Evolutionary conservation across 2,888 invertebrate genomes (phyloP).

Genomic region (Geotrupes spiniger): DNA sequence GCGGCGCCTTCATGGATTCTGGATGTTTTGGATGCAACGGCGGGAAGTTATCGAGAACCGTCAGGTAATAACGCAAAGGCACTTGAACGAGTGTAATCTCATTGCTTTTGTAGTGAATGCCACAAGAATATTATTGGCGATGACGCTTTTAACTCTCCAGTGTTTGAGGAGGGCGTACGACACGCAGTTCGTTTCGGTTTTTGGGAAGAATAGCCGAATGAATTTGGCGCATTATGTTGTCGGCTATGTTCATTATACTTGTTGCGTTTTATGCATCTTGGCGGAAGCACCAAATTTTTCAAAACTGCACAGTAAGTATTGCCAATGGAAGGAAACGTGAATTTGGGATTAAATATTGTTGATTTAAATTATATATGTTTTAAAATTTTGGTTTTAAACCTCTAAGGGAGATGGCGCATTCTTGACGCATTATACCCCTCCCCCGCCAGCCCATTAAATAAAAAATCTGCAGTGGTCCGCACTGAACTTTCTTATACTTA

Average conservation of each 20-base stretch:
- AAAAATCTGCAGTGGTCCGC: too few species aligned
- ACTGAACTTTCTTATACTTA: too few species aligned
- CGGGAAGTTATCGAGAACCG: conserved; percentile 48
- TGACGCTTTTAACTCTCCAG: conserved; percentile 65
- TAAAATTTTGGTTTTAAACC: too few species aligned
- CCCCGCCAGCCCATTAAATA: too few species aligned
- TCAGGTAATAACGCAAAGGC: conserved; percentile 49
- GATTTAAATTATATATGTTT: too few species aligned
- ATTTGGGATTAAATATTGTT: too few species aligned
- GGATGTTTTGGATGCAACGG: conserved; percentile 51
- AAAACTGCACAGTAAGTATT: conserved; percentile 33
- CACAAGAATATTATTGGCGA: conserved; percentile 59
- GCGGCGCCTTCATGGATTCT: conserved; percentile 43
- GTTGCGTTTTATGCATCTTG: conserved; percentile 62
- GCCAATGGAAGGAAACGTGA: too few species aligned
- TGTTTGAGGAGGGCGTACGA: conserved; percentile 76
- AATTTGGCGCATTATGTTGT: conserved; percentile 75
- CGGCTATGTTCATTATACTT: conserved; percentile 77
- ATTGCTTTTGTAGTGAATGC: conserved; percentile 56
- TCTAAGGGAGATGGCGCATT: too few species aligned
- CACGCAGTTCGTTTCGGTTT: conserved; percentile 75
- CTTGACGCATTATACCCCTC: too few species aligned
- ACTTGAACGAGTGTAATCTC: not conserved
- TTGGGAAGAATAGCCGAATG: conserved; percentile 72
- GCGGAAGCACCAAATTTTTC: conserved; percentile 71